These are phyloP conservation scores for Acanthisitta chloris DNA, from an alignment of 2,113 vertebrate species.

Conservation along the genomic window DNA sequence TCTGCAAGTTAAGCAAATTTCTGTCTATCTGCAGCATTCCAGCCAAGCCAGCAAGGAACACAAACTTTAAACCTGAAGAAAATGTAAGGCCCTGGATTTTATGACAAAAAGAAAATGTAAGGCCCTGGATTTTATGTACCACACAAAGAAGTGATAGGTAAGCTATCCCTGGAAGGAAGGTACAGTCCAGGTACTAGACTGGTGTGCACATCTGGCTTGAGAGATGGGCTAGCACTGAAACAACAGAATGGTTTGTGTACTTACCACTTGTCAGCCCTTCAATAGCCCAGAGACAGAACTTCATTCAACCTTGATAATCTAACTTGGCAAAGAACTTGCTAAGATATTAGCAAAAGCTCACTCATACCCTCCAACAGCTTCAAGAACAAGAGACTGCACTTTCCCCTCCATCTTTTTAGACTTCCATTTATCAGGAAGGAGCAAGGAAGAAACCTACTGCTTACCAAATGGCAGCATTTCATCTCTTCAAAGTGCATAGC, in stretches of 20 bases:
- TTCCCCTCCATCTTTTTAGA: not conserved
- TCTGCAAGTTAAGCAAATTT: not conserved
- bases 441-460: not conserved
- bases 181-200: not conserved
- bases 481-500: not conserved
- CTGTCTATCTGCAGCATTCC: not conserved
- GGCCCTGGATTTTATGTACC: too few relatives aligned
- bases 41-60: not conserved
- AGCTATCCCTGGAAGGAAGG: not conserved
- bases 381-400: not conserved
- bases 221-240: not conserved
- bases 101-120: too few relatives aligned
- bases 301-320: not conserved
- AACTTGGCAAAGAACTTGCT: not conserved
- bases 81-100: too few relatives aligned
- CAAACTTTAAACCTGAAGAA: not conserved
- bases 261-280: not conserved
- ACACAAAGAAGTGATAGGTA: not conserved
- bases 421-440: not conserved
- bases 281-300: not conserved
- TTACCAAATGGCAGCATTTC: not conserved
- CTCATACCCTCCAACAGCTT: not conserved
- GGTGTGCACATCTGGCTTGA: not conserved
- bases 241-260: not conserved
- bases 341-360: not conserved